phyloP scores from a whole-genome alignment of 2,113 vertebrate species.

The Narcine bancroftii region DNA sequence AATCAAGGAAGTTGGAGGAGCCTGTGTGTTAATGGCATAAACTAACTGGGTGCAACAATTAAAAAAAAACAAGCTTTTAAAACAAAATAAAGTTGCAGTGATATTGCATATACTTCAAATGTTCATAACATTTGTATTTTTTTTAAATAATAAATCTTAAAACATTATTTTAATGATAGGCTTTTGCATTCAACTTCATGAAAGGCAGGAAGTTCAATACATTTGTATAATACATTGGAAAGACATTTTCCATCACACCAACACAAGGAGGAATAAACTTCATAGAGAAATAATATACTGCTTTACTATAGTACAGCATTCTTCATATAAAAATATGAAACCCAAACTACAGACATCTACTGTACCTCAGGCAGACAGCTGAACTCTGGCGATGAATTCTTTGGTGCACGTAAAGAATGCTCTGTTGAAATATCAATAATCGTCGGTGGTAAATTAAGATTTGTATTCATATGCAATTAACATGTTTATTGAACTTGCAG shows the following conservation, averaged over 20 bases:
- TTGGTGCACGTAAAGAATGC: neutral
- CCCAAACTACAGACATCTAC: neutral
- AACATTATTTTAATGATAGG: neutral
- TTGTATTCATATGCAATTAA: no score
- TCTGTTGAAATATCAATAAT: neutral
- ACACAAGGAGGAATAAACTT: neutral
- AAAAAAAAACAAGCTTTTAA: no score
- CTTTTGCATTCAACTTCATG: neutral
- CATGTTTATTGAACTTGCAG: neutral
- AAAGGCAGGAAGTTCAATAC: no score
- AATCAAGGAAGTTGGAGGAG: no score
- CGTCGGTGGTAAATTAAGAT: no score
- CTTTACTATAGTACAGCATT: neutral
- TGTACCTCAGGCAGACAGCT: conserved; percentile 10
- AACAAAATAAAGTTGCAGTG: no score
- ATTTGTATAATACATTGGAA: neutral
- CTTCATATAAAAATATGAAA: neutral
- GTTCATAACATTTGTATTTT: neutral
- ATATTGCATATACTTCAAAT: neutral
- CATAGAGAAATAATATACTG: neutral
- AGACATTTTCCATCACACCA: neutral
- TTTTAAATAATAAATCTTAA: neutral
- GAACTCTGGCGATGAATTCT: neutral
- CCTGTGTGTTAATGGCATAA: no score
- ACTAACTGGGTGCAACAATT: no score